These are phyloP conservation scores for Patella caerulea DNA, from an alignment of 2,888 invertebrate genomes.

Conservation along the genomic window DNA sequence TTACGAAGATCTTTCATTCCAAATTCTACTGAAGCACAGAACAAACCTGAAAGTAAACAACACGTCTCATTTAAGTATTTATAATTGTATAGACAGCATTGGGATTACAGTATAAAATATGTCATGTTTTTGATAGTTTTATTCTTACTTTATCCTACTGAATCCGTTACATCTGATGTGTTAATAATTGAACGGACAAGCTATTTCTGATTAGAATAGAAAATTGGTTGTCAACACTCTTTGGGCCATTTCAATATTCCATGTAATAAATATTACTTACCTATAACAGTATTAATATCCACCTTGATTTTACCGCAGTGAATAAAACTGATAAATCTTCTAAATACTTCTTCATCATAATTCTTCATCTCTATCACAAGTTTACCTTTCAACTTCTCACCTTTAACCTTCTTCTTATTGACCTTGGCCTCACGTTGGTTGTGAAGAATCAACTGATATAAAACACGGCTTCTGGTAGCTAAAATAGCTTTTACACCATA, in stretches of 20 bases:
- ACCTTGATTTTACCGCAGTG: slow-evolving; percentile 6
- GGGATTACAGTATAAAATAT: too few species aligned
- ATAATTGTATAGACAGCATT: too few species aligned
- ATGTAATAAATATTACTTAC: not conserved
- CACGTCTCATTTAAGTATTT: too few species aligned
- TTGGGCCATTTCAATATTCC: not conserved
- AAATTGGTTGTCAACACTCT: too few species aligned
- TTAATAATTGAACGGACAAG: too few species aligned
- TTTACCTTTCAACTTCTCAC: slow-evolving; percentile 1
- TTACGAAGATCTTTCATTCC: not conserved
- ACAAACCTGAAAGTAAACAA: not conserved
- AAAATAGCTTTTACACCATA: slow-evolving; percentile 9
- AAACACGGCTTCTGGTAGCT: not conserved
- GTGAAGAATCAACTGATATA: not conserved
- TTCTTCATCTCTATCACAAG: not conserved
- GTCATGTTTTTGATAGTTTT: too few species aligned
- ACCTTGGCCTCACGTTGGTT: not conserved
- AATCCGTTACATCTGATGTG: too few species aligned
- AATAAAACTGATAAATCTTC: slow-evolving; percentile 11
- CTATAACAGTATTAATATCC: not conserved
- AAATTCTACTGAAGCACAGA: slow-evolving; percentile 1
- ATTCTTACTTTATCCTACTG: too few species aligned
- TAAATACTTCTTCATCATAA: slow-evolving; percentile 7
- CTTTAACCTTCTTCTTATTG: slow-evolving; percentile 5
- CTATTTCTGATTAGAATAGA: too few species aligned